Conservation (phyloP, 2,797 vertebrate species). For the Nothura maculosa region DNA sequence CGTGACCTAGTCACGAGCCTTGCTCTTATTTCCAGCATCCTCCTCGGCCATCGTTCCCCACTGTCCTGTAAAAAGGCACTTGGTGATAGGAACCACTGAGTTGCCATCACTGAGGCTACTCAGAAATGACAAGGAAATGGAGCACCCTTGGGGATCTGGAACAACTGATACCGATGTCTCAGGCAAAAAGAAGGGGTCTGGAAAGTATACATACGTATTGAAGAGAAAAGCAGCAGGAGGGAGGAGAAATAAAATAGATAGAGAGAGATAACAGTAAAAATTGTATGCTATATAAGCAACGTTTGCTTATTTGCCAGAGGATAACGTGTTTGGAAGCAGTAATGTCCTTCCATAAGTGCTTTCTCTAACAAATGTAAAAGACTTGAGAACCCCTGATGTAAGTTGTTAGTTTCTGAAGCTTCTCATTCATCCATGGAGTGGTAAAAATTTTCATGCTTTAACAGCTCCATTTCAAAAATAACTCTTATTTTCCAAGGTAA, state of each 20-base stretch:
- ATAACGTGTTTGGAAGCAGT: not conserved
- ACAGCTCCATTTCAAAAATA: constrained; percentile 61
- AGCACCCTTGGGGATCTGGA: not conserved
- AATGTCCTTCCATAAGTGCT: not conserved
- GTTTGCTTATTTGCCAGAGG: not conserved
- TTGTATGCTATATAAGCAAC: accelerated
- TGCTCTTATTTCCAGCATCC: not conserved
- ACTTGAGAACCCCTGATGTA: constrained; percentile 69
- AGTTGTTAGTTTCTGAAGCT: constrained; percentile 72
- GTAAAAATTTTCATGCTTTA: constrained; percentile 72
- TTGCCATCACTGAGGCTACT: not conserved
- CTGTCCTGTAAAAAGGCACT: not conserved
- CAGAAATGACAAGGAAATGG: not conserved
- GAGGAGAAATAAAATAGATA: accelerated
- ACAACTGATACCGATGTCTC: not conserved
- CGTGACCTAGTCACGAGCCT: not conserved
- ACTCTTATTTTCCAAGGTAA: constrained; percentile 42
- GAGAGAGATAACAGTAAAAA: not conserved
- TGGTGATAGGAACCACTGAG: not conserved
- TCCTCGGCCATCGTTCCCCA: not conserved
- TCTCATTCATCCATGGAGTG: constrained; percentile 74
- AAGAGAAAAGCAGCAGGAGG: not conserved
- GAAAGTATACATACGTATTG: not conserved
- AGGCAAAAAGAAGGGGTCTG: not conserved
- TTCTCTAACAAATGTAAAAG: not conserved